Evolutionary conservation across 2,797 vertebrate species (phyloP), one percentile per base, ranked within the genome.

Genomic region (Phataginus tricuspis): DNA sequence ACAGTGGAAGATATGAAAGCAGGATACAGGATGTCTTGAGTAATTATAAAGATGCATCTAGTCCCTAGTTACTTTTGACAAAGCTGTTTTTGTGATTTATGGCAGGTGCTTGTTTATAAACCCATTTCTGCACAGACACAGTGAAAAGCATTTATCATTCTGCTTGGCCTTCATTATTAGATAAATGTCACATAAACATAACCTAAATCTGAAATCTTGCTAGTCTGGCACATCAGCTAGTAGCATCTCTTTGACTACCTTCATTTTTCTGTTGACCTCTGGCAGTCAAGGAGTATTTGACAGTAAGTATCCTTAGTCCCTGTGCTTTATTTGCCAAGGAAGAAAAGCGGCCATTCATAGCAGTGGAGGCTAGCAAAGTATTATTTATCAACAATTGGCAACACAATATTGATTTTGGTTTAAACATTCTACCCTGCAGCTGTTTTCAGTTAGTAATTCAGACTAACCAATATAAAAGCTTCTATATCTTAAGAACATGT

Each of bases 1-100:
- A 77, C 91, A 98, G 68, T n/a, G 37, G 64, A 95, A 97, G 96
- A 95, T 98, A 86, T 95, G 96, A 98, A 98, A 98, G 95, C 97
- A 97, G 98, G 97, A 98, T 98, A 98, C 95, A 96, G 83, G 94
- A 97, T 98, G 97, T 97, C 98, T 97, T 29, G 23, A 97, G 98
- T 98, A 98, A 98, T 99, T 99, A 99, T 98, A 98, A 98, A 99
- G 98, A 99, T 98, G 91, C 97, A 99, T 98, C 98, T 98, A 98
- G 97, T 97, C 95, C 96, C 98, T 98, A 98, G 98, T 98, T 98
- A 96, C 96, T 98, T 98, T 98, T 98, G 98, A 99, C 98, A 99
- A 98, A 98, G 97, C 98, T 82, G 97, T 98, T 99, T 98, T 96
- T 95, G 97, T 99, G 98, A 99, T 99, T 99, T 98, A 99, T 99